Evolutionary conservation across 2,888 invertebrate genomes (phyloP).

Genomic region (Erebia epiphron): DNA sequence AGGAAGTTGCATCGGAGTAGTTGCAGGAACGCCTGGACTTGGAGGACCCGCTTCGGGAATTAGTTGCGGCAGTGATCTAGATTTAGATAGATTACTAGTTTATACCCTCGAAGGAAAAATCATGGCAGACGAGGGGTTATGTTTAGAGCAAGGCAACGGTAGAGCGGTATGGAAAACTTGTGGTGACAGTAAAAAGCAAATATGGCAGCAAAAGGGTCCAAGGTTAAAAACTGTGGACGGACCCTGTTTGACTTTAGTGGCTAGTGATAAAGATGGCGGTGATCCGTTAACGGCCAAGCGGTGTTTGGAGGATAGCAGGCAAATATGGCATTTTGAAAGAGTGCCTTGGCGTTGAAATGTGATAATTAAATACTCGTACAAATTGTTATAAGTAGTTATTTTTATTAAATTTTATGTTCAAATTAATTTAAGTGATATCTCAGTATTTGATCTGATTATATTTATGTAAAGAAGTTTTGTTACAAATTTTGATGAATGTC

Average conservation of each 20-base stretch:
- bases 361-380: slow-evolving; percentile 43
- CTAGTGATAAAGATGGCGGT: slow-evolving; percentile 54
- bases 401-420: neutral
- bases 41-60: slow-evolving; percentile 88
- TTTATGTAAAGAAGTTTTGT: neutral
- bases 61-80: slow-evolving; percentile 83
- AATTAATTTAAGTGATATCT: neutral
- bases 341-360: slow-evolving; percentile 85
- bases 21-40: slow-evolving; percentile 83
- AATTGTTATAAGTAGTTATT: slow-evolving; percentile 6
- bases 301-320: slow-evolving; percentile 82
- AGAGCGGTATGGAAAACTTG: slow-evolving; percentile 89
- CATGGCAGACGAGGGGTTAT: slow-evolving; percentile 95
- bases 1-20: slow-evolving; percentile 67
- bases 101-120: slow-evolving; percentile 87
- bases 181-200: slow-evolving; percentile 85
- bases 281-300: slow-evolving; percentile 81
- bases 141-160: slow-evolving; percentile 87
- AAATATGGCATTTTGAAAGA: slow-evolving; percentile 87
- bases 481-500: neutral
- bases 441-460: slow-evolving; percentile 6
- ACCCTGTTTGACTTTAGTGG: slow-evolving; percentile 61
- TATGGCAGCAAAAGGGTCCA: slow-evolving; percentile 85
- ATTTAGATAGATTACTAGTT: slow-evolving; percentile 87
- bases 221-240: slow-evolving; percentile 63